These are phyloP conservation scores for Sporophila hypoxantha DNA, from an alignment of 2,113 vertebrate genomes.

Conservation along the genomic window DNA sequence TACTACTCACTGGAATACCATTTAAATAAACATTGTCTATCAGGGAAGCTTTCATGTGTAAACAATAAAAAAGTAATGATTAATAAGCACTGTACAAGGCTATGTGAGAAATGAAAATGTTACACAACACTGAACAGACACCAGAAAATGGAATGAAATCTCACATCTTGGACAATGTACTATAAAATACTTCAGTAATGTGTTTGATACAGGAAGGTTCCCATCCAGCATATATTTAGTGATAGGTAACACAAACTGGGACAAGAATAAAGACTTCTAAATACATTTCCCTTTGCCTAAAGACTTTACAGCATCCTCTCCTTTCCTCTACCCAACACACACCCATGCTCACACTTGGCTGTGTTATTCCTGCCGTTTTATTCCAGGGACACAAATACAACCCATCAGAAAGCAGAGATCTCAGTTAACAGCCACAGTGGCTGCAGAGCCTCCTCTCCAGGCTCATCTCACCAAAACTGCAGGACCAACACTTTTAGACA, in stretches of 20 bases:
- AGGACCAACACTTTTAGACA: accelerated
- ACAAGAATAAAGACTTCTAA: not conserved
- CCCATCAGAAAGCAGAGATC: not conserved
- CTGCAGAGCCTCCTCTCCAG: not conserved
- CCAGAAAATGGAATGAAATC: constrained; percentile 5
- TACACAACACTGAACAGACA: constrained; percentile 23
- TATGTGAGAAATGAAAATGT: constrained; percentile 3
- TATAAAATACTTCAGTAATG: not conserved
- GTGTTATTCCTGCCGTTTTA: not conserved
- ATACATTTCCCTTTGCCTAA: not conserved
- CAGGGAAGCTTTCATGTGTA: not conserved
- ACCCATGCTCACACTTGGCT: not conserved
- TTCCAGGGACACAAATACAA: not conserved
- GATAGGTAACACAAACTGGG: not conserved
- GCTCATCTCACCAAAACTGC: not conserved
- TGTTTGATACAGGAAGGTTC: not conserved
- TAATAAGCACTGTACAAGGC: constrained; percentile 29
- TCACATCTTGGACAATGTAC: not conserved
- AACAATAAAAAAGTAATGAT: constrained; percentile 22
- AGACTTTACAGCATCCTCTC: not conserved
- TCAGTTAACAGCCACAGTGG: not conserved
- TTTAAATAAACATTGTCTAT: constrained; percentile 27
- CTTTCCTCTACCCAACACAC: not conserved
- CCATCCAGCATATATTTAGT: not conserved
- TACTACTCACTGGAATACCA: not conserved